Base-by-base conservation (phyloP, 2,113 vertebrate species). In the Acanthochromis polyacanthus region DNA sequence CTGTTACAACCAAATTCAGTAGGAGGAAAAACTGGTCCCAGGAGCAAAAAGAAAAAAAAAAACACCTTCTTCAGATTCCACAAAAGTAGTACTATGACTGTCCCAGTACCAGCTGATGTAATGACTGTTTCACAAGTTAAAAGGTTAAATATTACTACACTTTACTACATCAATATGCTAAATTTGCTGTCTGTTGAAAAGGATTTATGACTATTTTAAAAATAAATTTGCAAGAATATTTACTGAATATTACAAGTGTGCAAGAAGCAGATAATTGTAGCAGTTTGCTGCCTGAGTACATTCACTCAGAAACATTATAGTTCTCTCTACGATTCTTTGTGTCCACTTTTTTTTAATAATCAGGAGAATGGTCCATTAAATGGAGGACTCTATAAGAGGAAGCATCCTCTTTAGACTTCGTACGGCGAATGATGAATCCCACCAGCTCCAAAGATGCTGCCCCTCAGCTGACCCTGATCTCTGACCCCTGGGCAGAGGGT, bases 391-490 rank as follows among this genome's bases (percentile, higher is more conserved):
- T 0, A 22, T 40, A 40, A 71, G 63, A 83, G 46, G 43, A 57
- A 9, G 0, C 9, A 1, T 69, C 30, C 22, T 51, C 15, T 23
- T 43, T 20, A 66, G 19, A 36, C 25, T 17, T 65, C 57, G 32
- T 52, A 38, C 68, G 66, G 17, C 16, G 52, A 65, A 59, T 67
- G 63, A 83, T 76, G 66, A 81, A 83, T 80, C 52, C 52, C 60
- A 59, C 19, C 58, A 78, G 56, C 58, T 68, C 38, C 17, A 15
- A 30, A 40, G 51, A 45, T 69, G 66, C 30, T 80, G 76, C 61
- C 71, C 57, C 55, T 61, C 43, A 22, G 58, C 71, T 76, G 61
- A 57, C 71, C 85, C 72, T 68, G 72, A 80, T 75, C 78, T 78
- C 68, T 89, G 75, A 91, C 75, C 65, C 16, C 48, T 23, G 45